Evolutionary conservation across 2,888 invertebrate genomes (phyloP), one percentile per base, ranked within the genome.

Genomic region (Agrilus mali): DNA sequence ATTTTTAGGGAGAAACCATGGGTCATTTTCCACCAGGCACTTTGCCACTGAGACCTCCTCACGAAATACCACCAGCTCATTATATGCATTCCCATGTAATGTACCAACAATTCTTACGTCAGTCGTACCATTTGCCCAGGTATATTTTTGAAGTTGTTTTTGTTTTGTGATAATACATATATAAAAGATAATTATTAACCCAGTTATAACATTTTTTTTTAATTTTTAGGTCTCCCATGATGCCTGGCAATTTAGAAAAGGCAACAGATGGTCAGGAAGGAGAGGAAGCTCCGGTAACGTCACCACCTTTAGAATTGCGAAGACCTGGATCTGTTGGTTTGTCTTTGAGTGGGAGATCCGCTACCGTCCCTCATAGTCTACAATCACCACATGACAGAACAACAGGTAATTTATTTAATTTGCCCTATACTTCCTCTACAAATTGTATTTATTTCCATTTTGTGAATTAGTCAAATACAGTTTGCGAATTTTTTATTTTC

Each of bases 301-400:
- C 64, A 37, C 83, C 86, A 53, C 83, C 86, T 27, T 65, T 84
- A 55, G 86, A 86, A 66, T 64, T 85, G 56, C 74, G 85, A 39
- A 66, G 78, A 34, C 72, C 74, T 1, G 69, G 71, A 22, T 71
- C 72, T 44, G 73, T 72, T 46, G 74, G 73, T 1, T 50, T 61
- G 38, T 60, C 58, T 33, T 52, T 62, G 35, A 57, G 61, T 17
- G 70, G 70, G 35, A 70, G 80, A 52, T 69, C 69, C 55, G 76
- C 73, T 36, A 77, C 75, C 52, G 82, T 77, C 56, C 82, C 78
- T 49, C 82, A 74, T 46, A 77, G 78, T 52, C 70, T 79, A 53
- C 80, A 80, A 63, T 80, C 80, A 58, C 81, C 81, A 35, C 75
- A 77, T 53, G 80, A 84, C 63, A 71, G 84, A 55, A 70, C 78